phyloP scores from a whole-genome alignment of 2,888 invertebrate species.

The Pheosia gnoma region DNA sequence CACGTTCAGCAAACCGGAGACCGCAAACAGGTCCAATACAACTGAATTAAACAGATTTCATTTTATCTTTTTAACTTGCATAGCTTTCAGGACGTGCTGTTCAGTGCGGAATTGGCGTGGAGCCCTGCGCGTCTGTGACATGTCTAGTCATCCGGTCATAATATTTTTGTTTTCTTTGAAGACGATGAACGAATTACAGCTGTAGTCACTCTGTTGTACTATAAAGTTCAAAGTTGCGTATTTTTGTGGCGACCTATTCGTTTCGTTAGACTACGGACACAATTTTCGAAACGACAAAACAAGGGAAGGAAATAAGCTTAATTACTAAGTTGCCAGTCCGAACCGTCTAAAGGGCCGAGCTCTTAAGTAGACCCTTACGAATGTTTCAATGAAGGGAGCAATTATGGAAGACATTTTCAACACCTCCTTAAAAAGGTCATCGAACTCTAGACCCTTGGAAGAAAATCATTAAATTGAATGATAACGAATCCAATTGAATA shows the following conservation, averaged over 20 bases:
- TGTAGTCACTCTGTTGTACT: conserved; percentile 11
- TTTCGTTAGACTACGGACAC: conserved; percentile 52
- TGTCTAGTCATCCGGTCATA: conserved; percentile 58
- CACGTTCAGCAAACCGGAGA: conserved; percentile 79
- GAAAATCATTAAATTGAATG: conserved; percentile 21
- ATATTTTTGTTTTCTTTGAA: conserved; percentile 47
- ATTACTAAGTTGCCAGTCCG: conserved; percentile 75
- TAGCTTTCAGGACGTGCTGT: conserved; percentile 53
- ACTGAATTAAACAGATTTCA: conserved; percentile 63
- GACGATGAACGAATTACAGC: conserved; percentile 20
- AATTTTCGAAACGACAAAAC: conserved; percentile 70
- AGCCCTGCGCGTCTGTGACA: conserved; percentile 60
- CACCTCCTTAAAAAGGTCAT: conserved; percentile 60
- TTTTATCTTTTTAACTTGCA: conserved; percentile 69
- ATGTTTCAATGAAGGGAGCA: conserved; percentile 73
- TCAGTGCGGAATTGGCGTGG: conserved; percentile 61
- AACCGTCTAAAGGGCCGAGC: conserved; percentile 64
- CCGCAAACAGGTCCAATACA: conserved; percentile 73
- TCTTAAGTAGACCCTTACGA: conserved; percentile 71
- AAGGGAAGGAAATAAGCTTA: conserved; percentile 77
- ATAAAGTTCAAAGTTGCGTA: conserved; percentile 5
- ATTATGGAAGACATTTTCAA: conserved; percentile 72
- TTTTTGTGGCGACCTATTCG: conserved; percentile 10
- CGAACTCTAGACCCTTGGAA: conserved; percentile 29
- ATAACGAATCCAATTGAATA: conserved; percentile 8